These are phyloP conservation scores for Panthera uncia DNA, from an alignment of 2,113 vertebrate species.

Conservation along the genomic window DNA sequence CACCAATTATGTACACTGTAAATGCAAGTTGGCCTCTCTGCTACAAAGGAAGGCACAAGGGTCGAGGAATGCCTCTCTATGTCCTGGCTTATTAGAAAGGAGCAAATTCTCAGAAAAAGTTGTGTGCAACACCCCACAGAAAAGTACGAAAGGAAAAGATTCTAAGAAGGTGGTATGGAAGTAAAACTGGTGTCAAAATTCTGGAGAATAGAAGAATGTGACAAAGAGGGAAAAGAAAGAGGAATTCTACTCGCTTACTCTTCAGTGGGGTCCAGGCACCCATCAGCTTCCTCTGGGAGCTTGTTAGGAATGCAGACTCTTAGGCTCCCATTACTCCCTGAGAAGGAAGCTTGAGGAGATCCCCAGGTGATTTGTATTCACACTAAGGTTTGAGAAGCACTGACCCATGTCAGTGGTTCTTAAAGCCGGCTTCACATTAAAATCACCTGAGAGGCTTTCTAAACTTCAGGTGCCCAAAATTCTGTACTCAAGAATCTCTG, in stretches of 20 bases:
- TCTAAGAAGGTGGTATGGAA: background rate
- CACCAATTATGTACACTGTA: conserved; percentile 32
- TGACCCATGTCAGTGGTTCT: background rate
- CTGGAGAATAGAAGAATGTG: background rate
- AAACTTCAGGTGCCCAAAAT: background rate
- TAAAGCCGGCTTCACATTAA: background rate
- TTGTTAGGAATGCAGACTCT: background rate
- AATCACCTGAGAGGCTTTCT: background rate
- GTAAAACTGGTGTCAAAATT: background rate
- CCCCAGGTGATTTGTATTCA: background rate
- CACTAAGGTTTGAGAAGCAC: background rate
- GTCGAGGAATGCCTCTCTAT: background rate
- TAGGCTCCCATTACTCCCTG: too few species aligned
- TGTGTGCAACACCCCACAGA: background rate
- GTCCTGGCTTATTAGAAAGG: conserved; percentile 19
- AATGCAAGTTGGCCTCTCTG: conserved; percentile 36
- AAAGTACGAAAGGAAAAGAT: background rate
- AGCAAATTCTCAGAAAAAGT: background rate
- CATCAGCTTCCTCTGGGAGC: background rate
- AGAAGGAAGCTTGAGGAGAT: background rate
- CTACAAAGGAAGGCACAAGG: background rate
- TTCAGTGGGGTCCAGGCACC: too few species aligned
- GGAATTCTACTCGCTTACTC: background rate
- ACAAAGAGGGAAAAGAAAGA: background rate
- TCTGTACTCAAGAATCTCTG: background rate